Base-by-base conservation (phyloP, 2,113 vertebrate genomes). In the Loxodonta africana region DNA sequence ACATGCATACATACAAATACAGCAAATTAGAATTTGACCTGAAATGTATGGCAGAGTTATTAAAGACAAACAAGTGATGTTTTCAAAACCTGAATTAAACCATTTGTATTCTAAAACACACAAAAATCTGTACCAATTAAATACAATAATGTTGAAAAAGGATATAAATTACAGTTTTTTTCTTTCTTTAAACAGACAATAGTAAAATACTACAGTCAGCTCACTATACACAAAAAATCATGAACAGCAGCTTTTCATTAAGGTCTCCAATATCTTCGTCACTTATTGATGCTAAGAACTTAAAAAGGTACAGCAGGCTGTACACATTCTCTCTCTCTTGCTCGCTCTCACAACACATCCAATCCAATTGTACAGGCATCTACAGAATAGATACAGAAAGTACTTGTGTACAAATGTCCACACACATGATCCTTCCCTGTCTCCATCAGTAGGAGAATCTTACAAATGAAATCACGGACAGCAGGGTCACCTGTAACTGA, bases 101-200 rank as follows among this genome's bases (percentile, higher is more conserved):
- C 98, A 98, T 99, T 98, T 99, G 98, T 99, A 99, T 99, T 99
- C 99, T 99, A 99, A 99, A 99, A 99, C 99, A 99, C 99, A 97
- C 90, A 95, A 44, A 94, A 78, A 94, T 98, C 98, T 99, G 99
- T 99, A 99, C 99, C 99, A 99, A 99, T 99, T 99, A 99, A 99
- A 99, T 99, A 99, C 99, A 99, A 98, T 98, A 98, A 98, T 98
- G 97, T 98, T 98, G 98, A 98, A 98, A 99, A 98, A 98, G 98
- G 98, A 98, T 99, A 99, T 99, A 99, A 99, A 99, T 99, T 99
- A 99, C 99, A 99, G 98, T 98, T 99, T 98, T 98, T 99, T 99
- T 62, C 90, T 82, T 93, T 85, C 82, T 78, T 80, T 65, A 74
- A 90, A 99, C 99, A 99, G 98, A 98, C 98, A 99, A 99, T 99